Evolutionary conservation across 2,113 vertebrate species (phyloP).

Genomic region (Aspiorhynchus laticeps): DNA sequence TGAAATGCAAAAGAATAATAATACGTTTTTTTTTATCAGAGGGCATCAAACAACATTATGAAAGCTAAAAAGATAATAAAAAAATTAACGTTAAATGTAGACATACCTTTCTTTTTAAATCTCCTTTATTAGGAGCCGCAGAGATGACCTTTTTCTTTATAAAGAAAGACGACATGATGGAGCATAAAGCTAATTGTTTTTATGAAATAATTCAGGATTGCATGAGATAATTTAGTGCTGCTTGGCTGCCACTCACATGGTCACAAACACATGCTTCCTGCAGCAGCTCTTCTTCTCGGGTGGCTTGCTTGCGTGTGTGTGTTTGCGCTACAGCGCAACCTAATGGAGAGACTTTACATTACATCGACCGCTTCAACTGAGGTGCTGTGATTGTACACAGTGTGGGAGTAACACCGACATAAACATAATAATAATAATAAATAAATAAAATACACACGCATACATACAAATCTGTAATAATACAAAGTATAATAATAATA

Average conservation of each 20-base stretch:
- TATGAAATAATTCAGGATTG: neutral
- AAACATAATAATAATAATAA: neutral
- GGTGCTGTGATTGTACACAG: no score
- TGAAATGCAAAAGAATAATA: neutral
- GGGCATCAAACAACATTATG: fast-evolving
- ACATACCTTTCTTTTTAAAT: conserved; percentile 72
- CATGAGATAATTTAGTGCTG: neutral
- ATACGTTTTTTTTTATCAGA: no score
- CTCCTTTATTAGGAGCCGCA: conserved; percentile 59
- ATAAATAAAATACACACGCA: no score
- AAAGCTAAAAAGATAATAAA: no score
- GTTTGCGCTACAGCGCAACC: neutral
- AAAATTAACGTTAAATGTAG: neutral
- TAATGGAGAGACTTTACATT: neutral
- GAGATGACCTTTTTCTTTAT: conserved; percentile 68
- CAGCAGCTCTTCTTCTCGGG: neutral
- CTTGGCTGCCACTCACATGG: conserved; percentile 10
- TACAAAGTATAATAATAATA: no score
- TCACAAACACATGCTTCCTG: conserved; percentile 27
- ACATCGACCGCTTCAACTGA: neutral
- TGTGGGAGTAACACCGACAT: neutral
- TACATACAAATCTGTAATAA: no score
- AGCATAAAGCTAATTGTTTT: neutral
- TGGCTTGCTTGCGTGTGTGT: neutral
- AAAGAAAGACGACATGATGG: conserved; percentile 74